Evolutionary conservation across 2,113 vertebrate species (phyloP).

Genomic region (Octodon degus): DNA sequence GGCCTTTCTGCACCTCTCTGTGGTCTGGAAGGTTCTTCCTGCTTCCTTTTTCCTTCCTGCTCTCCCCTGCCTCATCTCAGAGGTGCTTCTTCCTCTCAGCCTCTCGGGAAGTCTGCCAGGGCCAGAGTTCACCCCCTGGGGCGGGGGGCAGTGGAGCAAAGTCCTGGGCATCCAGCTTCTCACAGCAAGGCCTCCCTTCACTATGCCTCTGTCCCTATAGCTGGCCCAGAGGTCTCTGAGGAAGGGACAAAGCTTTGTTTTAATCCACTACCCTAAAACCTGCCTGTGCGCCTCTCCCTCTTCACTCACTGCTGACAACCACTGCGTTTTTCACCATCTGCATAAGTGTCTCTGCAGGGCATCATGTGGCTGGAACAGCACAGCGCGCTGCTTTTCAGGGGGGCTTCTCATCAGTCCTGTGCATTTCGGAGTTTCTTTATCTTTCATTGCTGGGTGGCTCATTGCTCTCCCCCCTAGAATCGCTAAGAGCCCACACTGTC

Average conservation of each 20-base stretch:
- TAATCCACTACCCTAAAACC: background rate
- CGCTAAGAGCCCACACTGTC: background rate
- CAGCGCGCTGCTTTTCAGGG: background rate
- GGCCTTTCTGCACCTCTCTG: background rate
- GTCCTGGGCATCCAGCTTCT: background rate
- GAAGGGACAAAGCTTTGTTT: background rate
- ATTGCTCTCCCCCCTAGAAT: background rate
- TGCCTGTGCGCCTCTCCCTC: background rate
- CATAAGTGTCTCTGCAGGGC: background rate
- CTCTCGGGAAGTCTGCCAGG: background rate
- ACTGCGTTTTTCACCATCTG: background rate
- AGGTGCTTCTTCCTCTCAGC: background rate
- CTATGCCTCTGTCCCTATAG: background rate
- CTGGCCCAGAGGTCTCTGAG: background rate
- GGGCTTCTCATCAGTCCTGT: background rate
- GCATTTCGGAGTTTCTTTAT: background rate
- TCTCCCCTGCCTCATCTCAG: background rate
- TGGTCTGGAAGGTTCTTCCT: background rate
- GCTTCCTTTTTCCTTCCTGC: background rate
- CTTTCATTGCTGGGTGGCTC: background rate
- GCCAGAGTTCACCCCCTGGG: background rate
- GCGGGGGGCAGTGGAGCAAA: background rate
- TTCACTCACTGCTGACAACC: background rate
- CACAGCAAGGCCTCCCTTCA: background rate
- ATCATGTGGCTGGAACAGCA: background rate